Percentiles rank a stretch among this genome's conserved stretches.
phyloP scores from a whole-genome alignment of 2,113 vertebrate species.

The Varanus komodoensis region DNA sequence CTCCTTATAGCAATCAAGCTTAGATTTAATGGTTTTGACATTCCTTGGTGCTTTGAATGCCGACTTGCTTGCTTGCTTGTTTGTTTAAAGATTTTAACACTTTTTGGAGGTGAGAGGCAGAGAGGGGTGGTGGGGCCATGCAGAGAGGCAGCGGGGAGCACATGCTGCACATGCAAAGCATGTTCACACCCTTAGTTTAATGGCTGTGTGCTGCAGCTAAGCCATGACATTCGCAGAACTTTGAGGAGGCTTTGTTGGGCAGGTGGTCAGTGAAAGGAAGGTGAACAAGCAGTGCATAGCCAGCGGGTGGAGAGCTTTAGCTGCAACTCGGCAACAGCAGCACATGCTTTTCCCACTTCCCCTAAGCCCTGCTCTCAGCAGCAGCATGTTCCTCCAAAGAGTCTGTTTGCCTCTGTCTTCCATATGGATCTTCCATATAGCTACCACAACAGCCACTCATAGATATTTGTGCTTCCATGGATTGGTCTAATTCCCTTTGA shows the following conservation, averaged over 20 bases:
- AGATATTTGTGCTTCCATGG: neutral
- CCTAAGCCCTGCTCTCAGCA: neutral
- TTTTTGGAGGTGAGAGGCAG: too few relatives aligned
- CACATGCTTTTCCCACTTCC: neutral
- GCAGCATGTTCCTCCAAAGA: neutral
- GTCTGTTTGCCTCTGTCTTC: neutral
- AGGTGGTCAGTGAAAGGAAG: too few relatives aligned
- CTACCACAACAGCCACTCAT: neutral
- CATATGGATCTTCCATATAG: neutral
- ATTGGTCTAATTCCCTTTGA: neutral
- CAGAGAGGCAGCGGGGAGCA: too few relatives aligned
- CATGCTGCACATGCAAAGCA: too few relatives aligned
- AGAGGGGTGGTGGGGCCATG: too few relatives aligned
- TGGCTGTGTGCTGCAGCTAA: neutral
- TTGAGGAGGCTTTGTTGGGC: neutral
- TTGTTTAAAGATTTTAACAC: too few relatives aligned
- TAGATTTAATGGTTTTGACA: too few relatives aligned
- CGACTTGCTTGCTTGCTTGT: too few relatives aligned
- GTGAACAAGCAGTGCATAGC: neutral
- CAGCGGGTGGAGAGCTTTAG: neutral
- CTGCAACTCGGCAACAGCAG: neutral
- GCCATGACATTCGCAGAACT: neutral
- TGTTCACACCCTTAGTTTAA: neutral
- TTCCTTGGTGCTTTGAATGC: too few relatives aligned
- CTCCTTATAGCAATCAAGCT: neutral